phyloP scores from a whole-genome alignment of 2,888 invertebrate species.

The Allolobophora icterica region DNA sequence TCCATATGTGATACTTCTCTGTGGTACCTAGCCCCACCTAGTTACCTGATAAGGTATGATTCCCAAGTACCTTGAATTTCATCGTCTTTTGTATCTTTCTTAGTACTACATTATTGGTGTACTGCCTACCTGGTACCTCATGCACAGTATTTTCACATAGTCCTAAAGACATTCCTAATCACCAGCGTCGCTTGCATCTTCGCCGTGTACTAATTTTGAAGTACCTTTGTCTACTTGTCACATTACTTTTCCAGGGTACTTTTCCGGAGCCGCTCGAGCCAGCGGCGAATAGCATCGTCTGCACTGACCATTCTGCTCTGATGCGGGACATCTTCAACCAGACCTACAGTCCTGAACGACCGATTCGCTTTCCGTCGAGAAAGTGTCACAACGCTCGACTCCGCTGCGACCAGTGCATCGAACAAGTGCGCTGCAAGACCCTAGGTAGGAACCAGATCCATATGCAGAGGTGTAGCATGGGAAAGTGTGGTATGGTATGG shows the following conservation, averaged over 20 bases:
- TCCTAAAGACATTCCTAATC: background rate
- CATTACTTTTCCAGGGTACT: constrained; percentile 47
- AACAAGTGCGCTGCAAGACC: constrained; percentile 40
- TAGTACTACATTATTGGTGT: no score
- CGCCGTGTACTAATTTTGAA: background rate
- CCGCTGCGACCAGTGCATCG: constrained; percentile 49
- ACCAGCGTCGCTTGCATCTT: background rate
- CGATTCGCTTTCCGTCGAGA: constrained; percentile 54
- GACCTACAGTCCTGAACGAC: constrained; percentile 50
- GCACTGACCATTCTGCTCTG: constrained; percentile 56
- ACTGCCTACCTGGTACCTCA: no score
- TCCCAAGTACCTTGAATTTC: no score
- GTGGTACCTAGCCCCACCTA: no score
- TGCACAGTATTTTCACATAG: no score
- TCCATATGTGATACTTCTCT: no score
- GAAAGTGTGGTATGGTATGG: no score
- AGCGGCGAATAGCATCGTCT: constrained; percentile 57
- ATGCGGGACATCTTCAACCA: constrained; percentile 55
- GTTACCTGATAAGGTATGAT: no score
- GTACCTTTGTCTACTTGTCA: background rate
- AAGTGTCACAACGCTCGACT: constrained; percentile 51
- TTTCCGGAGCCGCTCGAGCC: constrained; percentile 47
- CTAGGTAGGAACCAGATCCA: constrained; percentile 33
- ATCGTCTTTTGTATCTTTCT: no score
- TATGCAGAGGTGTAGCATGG: no score